Base-by-base conservation (phyloP, 1,140 invertebrate species). In the Sweltsa coloradensis region DNA sequence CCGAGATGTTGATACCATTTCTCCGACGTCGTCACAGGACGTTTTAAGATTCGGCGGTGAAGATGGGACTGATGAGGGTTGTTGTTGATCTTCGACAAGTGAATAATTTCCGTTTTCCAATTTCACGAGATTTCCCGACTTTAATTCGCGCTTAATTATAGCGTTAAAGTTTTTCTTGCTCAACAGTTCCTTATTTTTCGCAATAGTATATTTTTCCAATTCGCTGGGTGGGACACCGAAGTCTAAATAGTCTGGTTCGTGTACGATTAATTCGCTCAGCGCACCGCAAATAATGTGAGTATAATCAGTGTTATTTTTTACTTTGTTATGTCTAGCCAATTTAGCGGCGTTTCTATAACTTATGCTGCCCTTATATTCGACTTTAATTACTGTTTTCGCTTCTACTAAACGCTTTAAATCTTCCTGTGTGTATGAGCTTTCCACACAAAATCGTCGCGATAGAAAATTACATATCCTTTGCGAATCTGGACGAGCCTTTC, bases 351-450 rank as follows among this genome's bases (percentile, higher is more conserved):
- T 88, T 53, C 86, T 69, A 56, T 89, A 89, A 63, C 83, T 86
- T 37, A 79, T 82, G 64, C 76, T 84, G 52, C 85, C 84, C 66
- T 90, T 89, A 64, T 89, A 89, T 56, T 88, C 83, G 4, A 89
- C 86, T 72, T 85, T 85, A 45, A 85, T 76, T 11, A 90, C 81
- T 51, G 79, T 76, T 60, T 81, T 80, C 34, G 74, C 74, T 55
- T 85, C 81, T 3, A 89, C 78, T 53, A 87, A 73, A 60, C 74
- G 71, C 60, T 85, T 78, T 1, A 90, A 64, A 63, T 85, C 80
- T 22, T 74, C 70, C 57, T 81, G 81, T 7, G 83, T 84, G 43
- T 85, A 83, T 39, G 72, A 68, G 5, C 74, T 74, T 56, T 74
- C 71, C n/a, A 86, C 72, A 53, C 80, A 76, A 58, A 79, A 81